Conservation (phyloP, 2,888 invertebrate species). For the Diplolepis rosae region DNA sequence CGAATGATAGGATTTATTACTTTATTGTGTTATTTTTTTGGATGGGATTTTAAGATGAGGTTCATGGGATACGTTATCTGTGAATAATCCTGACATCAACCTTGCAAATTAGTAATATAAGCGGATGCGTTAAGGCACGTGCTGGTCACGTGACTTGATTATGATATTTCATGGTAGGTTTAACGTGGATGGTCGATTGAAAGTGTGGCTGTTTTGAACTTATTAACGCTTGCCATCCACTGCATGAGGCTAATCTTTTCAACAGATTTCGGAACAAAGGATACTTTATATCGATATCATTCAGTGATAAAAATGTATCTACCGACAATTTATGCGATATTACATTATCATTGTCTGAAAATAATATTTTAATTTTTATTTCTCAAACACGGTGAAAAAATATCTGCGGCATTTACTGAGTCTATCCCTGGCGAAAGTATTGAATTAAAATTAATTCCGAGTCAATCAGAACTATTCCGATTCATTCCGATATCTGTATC, state of each 20-base stretch:
- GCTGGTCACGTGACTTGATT: constrained; percentile 59
- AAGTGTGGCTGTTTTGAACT: constrained; percentile 9
- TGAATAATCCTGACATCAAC: constrained; percentile 40
- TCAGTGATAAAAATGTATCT: not conserved
- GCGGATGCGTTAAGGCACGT: constrained; percentile 57
- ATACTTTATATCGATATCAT: not conserved
- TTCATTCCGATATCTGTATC: no score
- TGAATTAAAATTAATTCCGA: no score
- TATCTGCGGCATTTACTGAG: no score
- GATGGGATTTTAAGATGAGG: constrained; percentile 22
- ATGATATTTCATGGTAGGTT: constrained; percentile 42
- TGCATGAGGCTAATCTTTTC: not conserved
- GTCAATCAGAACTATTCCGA: no score
- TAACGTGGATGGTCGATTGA: constrained; percentile 43
- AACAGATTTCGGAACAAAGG: constrained; percentile 30
- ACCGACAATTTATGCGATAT: not conserved
- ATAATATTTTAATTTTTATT: no score
- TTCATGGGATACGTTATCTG: constrained; percentile 39
- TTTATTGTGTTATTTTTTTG: constrained; percentile 52
- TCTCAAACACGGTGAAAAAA: no score
- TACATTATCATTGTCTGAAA: no score
- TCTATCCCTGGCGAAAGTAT: no score
- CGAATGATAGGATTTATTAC: constrained; percentile 53
- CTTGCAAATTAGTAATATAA: constrained; percentile 40
- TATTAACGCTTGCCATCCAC: not conserved